These are phyloP conservation scores for Danaus plexippus DNA, from an alignment of 1,140 invertebrate species.

Conservation along the genomic window DNA sequence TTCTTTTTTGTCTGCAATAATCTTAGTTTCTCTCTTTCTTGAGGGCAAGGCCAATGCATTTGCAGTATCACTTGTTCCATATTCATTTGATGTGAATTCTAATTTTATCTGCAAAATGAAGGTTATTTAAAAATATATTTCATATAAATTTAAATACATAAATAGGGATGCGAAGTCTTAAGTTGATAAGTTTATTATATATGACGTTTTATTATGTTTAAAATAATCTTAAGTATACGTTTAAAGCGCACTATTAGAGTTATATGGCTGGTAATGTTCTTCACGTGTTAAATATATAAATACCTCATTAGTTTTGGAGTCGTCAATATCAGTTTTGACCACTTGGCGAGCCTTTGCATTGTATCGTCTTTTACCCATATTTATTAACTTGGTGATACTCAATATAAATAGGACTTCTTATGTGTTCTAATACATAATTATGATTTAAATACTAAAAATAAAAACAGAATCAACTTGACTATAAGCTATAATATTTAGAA, in stretches of 20 bases:
- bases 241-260: no score
- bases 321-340: constrained; percentile 79
- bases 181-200: no score
- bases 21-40: constrained; percentile 84
- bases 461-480: not conserved
- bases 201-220: not conserved
- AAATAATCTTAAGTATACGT: no score
- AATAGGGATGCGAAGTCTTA: not conserved
- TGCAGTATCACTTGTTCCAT: constrained; percentile 77
- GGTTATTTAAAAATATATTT: constrained; percentile 1
- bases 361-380: constrained; percentile 77
- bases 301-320: constrained; percentile 80
- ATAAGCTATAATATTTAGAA: constrained; percentile 5
- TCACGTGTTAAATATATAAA: constrained; percentile 12
- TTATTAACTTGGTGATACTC: not conserved
- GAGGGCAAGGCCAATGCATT: constrained; percentile 88
- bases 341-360: constrained; percentile 85
- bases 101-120: constrained; percentile 74
- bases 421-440: not conserved
- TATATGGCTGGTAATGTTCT: no score
- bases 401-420: constrained; percentile 32
- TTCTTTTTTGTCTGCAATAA: constrained; percentile 71
- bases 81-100: constrained; percentile 73
- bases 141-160: not conserved
- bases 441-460: not conserved